Percentiles rank a stretch among this genome's conserved stretches.
Evolutionary conservation across 2,888 invertebrate species (phyloP).

Genomic region (Orchesella flavescens): DNA sequence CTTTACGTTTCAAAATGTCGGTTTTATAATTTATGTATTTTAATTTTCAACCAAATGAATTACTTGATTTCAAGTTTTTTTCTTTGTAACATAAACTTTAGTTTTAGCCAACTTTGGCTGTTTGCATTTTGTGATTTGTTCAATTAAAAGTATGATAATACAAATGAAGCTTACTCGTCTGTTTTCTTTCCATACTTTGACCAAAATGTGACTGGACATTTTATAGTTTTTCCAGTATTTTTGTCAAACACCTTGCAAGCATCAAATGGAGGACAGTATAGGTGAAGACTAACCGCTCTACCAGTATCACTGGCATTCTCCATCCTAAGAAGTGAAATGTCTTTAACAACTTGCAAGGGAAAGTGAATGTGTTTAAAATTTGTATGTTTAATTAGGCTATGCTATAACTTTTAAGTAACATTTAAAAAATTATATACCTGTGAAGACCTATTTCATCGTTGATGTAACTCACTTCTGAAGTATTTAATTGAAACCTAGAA

Average conservation of each 20-base stretch:
- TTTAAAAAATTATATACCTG: slow-evolving; percentile 86
- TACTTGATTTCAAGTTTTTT: too few species aligned
- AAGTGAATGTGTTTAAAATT: too few species aligned
- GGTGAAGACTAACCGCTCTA: slow-evolving; percentile 91
- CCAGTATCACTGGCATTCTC: slow-evolving; percentile 94
- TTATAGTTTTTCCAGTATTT: slow-evolving; percentile 85
- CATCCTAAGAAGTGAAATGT: slow-evolving; percentile 93
- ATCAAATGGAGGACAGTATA: slow-evolving; percentile 95
- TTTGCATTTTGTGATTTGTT: too few species aligned
- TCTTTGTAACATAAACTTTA: too few species aligned
- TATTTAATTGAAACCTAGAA: slow-evolving; percentile 79
- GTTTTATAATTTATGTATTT: too few species aligned
- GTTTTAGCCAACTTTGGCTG: too few species aligned
- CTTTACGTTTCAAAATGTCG: too few species aligned
- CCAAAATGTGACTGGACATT: slow-evolving; percentile 89
- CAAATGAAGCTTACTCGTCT: neutral
- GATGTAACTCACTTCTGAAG: slow-evolving; percentile 93
- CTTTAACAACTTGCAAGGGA: too few species aligned
- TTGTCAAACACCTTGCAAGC: slow-evolving; percentile 93
- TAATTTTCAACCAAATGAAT: too few species aligned
- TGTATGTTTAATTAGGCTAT: too few species aligned
- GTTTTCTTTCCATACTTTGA: slow-evolving; percentile 87
- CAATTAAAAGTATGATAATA: too few species aligned
- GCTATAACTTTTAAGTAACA: too few species aligned
- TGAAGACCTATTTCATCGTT: slow-evolving; percentile 96